Evolutionary conservation across 2,797 vertebrate species (phyloP).

Genomic region (Caiman crocodilus): DNA sequence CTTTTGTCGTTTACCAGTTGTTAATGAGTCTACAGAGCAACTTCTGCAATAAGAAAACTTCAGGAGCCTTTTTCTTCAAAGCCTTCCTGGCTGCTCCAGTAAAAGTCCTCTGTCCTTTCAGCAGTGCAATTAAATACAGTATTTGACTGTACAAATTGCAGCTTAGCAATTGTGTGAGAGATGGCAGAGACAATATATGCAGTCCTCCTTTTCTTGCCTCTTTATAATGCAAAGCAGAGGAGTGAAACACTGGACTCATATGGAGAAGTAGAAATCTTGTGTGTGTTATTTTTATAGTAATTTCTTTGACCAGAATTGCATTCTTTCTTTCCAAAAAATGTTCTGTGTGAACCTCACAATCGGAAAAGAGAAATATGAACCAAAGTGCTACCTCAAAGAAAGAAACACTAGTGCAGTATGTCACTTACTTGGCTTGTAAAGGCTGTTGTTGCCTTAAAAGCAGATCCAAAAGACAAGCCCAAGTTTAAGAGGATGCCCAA

Average conservation of each 20-base stretch:
- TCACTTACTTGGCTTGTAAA: not conserved
- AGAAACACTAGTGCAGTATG: not conserved
- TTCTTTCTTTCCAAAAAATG: too few relatives aligned
- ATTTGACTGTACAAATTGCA: not conserved
- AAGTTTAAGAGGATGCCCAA: not conserved
- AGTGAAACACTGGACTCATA: not conserved
- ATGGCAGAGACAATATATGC: not conserved
- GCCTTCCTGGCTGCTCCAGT: not conserved
- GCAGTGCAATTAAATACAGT: not conserved
- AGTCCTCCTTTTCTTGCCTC: not conserved
- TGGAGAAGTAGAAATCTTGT: not conserved
- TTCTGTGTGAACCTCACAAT: not conserved
- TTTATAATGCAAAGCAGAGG: not conserved
- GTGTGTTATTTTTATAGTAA: not conserved
- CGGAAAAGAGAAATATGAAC: not conserved
- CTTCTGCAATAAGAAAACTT: not conserved
- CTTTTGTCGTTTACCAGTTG: not conserved
- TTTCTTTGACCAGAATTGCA: too few relatives aligned
- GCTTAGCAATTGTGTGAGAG: conserved; percentile 3
- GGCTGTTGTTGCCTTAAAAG: not conserved
- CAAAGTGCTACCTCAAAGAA: not conserved
- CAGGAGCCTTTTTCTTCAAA: not conserved
- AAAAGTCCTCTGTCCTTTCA: not conserved
- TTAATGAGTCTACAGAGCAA: not conserved
- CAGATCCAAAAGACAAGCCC: not conserved